These are phyloP conservation scores for Clavelina lepadiformis DNA, from an alignment of 23 tunicate genomes.

Conservation along the genomic window DNA sequence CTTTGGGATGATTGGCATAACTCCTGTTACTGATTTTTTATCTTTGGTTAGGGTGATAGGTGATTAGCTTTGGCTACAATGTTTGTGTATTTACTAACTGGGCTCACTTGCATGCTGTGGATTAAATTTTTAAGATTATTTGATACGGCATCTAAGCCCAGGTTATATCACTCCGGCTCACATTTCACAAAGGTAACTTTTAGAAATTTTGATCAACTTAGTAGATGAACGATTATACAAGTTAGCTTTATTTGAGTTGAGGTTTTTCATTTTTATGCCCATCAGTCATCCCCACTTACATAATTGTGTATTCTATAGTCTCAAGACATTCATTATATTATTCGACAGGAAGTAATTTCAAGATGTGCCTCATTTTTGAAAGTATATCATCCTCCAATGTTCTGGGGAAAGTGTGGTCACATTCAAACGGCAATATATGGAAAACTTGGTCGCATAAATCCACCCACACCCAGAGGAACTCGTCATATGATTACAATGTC, in stretches of 20 bases:
- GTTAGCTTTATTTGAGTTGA: background rate
- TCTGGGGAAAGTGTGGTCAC: constrained; percentile 89
- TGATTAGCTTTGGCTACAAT: no score
- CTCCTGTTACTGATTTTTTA: no score
- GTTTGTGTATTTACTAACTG: no score
- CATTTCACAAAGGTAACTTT: constrained; percentile 34
- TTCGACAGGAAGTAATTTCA: no score
- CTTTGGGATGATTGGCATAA: no score
- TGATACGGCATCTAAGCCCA: constrained; percentile 22
- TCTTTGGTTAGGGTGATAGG: no score
- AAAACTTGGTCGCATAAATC: constrained; percentile 64
- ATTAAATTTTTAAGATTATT: constrained; percentile 35
- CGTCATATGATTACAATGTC: constrained; percentile 31
- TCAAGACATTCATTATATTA: background rate
- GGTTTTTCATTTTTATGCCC: background rate
- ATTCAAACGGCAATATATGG: constrained; percentile 78
- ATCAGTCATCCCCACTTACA: background rate
- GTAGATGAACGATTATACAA: background rate
- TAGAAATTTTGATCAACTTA: no score
- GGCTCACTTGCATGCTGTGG: no score
- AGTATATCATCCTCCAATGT: constrained; percentile 50
- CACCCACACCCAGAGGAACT: constrained; percentile 55
- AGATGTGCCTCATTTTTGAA: constrained; percentile 50
- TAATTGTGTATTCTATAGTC: background rate
- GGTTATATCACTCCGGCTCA: constrained; percentile 43